Evolutionary conservation across 2,113 vertebrate species (phyloP).

Genomic region (Parus major): DNA sequence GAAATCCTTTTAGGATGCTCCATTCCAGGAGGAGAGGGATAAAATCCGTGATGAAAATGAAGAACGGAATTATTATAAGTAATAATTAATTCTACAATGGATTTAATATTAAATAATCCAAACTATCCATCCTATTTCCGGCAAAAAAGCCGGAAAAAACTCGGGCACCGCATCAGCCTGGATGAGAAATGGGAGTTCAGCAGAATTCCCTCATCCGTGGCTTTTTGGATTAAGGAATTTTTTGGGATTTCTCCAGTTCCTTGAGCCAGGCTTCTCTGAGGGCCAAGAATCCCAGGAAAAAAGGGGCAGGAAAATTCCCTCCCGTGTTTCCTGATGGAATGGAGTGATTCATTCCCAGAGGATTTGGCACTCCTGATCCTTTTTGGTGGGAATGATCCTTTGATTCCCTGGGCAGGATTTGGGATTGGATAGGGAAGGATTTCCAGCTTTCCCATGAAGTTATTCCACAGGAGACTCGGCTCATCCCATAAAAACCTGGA

Average conservation of each 20-base stretch:
- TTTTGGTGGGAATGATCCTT: background rate
- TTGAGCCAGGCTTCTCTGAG: background rate
- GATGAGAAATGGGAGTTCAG: background rate
- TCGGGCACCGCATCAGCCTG: fast-evolving
- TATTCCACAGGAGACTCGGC: background rate
- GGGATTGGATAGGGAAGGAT: background rate
- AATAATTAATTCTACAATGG: fast-evolving
- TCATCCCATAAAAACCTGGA: background rate
- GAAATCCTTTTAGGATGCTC: background rate
- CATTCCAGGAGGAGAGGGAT: background rate
- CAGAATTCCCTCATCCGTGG: background rate
- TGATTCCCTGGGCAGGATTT: background rate
- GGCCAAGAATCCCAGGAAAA: background rate
- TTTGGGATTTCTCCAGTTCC: background rate
- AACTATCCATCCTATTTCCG: background rate
- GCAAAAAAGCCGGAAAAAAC: background rate
- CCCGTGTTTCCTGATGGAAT: background rate
- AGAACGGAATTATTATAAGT: fast-evolving
- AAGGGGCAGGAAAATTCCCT: background rate
- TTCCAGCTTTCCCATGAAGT: background rate
- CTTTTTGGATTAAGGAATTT: background rate
- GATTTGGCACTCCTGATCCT: background rate
- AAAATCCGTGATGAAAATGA: background rate
- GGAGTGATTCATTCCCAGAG: background rate
- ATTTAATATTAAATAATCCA: background rate